Percentiles rank a stretch among this genome's conserved stretches.
Evolutionary conservation across 2,797 vertebrate species (phyloP).

Genomic region (Pipistrellus pygmaeus): DNA sequence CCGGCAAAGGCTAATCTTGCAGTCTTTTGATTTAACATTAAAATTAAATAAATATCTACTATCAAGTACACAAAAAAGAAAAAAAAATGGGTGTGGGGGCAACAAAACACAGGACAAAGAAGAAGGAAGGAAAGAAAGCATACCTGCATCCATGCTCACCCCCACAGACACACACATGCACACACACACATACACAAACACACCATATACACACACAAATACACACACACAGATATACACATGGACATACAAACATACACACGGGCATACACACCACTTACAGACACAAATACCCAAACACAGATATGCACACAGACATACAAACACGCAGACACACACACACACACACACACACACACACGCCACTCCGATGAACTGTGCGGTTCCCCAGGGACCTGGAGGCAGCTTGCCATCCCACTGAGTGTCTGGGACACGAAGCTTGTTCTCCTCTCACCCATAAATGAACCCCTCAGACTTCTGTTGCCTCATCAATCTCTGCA

Average conservation of each 20-base stretch:
- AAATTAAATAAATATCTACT: conserved; percentile 41
- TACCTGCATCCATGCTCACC: neutral
- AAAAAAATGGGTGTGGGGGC: neutral
- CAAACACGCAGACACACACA: too few relatives aligned
- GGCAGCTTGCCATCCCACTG: conserved; percentile 58
- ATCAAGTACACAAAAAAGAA: neutral
- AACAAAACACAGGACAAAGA: neutral
- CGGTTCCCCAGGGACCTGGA: conserved; percentile 16
- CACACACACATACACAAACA: too few relatives aligned
- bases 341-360: neutral
- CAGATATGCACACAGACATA: too few relatives aligned
- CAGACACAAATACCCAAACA: too few relatives aligned
- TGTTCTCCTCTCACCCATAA: conserved; percentile 64
- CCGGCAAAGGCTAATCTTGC: neutral
- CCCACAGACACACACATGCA: neutral
- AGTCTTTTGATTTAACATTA: conserved; percentile 18
- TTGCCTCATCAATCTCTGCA: conserved; percentile 81
- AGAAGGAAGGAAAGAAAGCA: neutral
- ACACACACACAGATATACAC: too few relatives aligned
- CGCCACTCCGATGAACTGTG: neutral
- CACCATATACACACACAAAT: neutral
- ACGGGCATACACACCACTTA: too few relatives aligned
- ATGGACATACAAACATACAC: too few relatives aligned
- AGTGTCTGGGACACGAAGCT: conserved; percentile 66
- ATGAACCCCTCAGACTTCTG: conserved; percentile 78